Base-by-base conservation (phyloP, 2,888 invertebrate genomes). In the Nemoura dubitans region DNA sequence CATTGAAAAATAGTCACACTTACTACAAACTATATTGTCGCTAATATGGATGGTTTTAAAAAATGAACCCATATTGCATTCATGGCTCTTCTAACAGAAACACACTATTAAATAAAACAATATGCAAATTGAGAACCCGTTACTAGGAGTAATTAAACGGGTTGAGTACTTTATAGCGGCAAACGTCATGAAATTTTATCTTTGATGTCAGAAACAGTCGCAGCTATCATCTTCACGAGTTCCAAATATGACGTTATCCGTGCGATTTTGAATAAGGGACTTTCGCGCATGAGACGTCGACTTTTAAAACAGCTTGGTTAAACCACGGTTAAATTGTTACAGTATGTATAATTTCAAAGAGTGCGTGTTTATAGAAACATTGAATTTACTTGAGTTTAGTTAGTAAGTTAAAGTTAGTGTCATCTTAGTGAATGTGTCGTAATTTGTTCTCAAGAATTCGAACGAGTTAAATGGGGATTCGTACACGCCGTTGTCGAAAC, bases 161-260 rank as follows among this genome's bases (percentile, higher is more conserved):
- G 14, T 1, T 21, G 21, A 21, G 59, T 21, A 59, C 59, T 7
- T 7, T 7, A 59, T 59, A 59, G 59, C 14, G 59, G 59, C 14
- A 59, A 59, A 21, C 59, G 59, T 59, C 14, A 59, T 59, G 59
- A 7, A 59, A 21, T 59, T 59, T 59, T 59, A 59, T 59, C 59
- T 59, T 59, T 59, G 59, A 59, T 59, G 59, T 59, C 59, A 59
- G 59, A 59, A 59, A 59, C 59, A 59, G 59, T 59, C 59, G 59
- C 59, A 59, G 59, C 59, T 59, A 59, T 59, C 59, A 7, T 2
- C 59, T 10, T 21, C 59, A 59, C 21, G 21, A 59, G 14, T 1
- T 21, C 21, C 59, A 1, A 59, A 59, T 59, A 7, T 59, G 59
- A 59, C 59, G 59, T 59, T 21, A 36, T 36, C 16, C 59, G 14